Conservation (phyloP, 2,888 invertebrate genomes). For the Hypsopygia costalis region DNA sequence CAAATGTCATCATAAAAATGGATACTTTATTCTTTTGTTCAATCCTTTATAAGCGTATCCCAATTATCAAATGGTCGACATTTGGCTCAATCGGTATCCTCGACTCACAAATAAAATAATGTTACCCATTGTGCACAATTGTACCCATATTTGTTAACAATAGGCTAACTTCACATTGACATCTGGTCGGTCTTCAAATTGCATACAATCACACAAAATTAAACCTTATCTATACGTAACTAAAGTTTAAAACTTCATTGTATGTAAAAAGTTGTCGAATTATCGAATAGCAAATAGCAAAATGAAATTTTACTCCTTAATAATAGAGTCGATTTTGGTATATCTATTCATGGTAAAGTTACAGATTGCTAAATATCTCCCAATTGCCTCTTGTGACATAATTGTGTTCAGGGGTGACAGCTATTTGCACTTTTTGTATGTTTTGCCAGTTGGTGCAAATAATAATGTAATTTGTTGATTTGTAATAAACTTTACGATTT, state of each 20-base stretch:
- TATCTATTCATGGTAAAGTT: constrained; percentile 20
- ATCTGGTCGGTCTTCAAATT: constrained; percentile 54
- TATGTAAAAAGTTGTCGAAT: background rate
- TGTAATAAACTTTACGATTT: constrained; percentile 26
- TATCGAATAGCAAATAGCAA: background rate
- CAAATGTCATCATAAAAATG: too few species aligned
- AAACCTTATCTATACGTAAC: background rate
- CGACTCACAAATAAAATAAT: constrained; percentile 66
- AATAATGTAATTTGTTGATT: constrained; percentile 44
- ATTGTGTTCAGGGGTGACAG: constrained; percentile 45
- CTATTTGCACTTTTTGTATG: constrained; percentile 58
- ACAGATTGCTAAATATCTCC: constrained; percentile 38
- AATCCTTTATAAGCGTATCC: constrained; percentile 24
- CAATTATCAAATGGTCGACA: constrained; percentile 71
- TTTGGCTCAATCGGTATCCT: constrained; percentile 58
- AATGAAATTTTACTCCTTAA: constrained; percentile 2
- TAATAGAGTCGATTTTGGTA: constrained; percentile 20
- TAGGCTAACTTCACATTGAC: constrained; percentile 57
- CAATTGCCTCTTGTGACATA: constrained; percentile 62
- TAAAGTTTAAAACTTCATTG: background rate
- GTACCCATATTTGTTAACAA: constrained; percentile 76
- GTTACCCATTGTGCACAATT: constrained; percentile 67
- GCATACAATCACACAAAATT: constrained; percentile 7
- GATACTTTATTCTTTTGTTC: too few species aligned
- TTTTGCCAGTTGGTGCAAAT: constrained; percentile 52